A percentile compares a stretch with the other conserved stretches of the same genome.
These are phyloP conservation scores for Aphidoletes aphidimyza DNA, from an alignment of 2,888 invertebrate genomes.

Conservation along the genomic window DNA sequence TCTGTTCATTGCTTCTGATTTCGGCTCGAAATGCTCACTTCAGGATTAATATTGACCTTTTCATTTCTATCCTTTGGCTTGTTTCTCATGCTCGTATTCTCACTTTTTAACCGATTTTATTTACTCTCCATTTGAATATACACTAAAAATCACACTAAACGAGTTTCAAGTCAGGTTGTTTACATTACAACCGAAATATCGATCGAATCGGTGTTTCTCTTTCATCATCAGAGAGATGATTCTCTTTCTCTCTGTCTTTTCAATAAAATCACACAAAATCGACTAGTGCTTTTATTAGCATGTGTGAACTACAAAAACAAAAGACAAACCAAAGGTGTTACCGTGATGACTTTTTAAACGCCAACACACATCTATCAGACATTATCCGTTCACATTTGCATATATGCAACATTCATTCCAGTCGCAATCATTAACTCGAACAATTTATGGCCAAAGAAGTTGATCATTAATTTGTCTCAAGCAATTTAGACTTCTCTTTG, in stretches of 20 bases:
- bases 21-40: not conserved
- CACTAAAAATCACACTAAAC: not conserved
- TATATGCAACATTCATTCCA: not conserved
- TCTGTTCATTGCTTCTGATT: not conserved
- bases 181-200: not conserved
- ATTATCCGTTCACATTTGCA: not conserved
- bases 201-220: not conserved
- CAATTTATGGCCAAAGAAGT: not conserved
- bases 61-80: not conserved
- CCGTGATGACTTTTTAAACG: conserved; percentile 15
- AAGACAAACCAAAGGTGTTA: conserved; percentile 5
- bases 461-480: conserved; percentile 31
- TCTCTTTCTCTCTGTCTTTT: too few relatives aligned
- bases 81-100: not conserved
- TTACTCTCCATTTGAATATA: not conserved
- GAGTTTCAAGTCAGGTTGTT: not conserved
- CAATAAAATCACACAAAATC: not conserved
- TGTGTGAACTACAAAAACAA: conserved; percentile 36
- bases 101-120: not conserved
- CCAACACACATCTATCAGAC: conserved; percentile 26
- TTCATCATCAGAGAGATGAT: not conserved
- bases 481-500: not conserved
- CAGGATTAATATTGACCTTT: not conserved
- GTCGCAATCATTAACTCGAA: not conserved
- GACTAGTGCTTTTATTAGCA: not conserved